Conservation (phyloP, 2,888 invertebrate species). For the Ectemnius lituratus region DNA sequence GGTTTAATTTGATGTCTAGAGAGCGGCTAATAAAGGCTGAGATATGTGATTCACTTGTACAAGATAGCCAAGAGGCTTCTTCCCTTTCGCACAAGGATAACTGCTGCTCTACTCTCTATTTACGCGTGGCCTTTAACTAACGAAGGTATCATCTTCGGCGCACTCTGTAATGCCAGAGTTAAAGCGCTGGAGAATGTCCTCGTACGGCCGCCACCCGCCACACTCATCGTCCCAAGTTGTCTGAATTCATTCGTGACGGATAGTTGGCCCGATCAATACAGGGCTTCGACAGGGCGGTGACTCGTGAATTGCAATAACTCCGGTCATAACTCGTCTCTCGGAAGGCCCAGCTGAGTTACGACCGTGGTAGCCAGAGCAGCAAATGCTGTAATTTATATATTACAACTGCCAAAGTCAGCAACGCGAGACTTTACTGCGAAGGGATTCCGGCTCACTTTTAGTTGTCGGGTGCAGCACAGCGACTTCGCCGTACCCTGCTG, state of each 20-base stretch:
- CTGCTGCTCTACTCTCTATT: slow-evolving; percentile 9
- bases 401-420: slow-evolving; percentile 60
- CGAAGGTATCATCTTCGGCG: slow-evolving; percentile 14
- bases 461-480: background rate
- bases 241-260: slow-evolving; percentile 39
- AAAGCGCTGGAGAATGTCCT: too few relatives aligned
- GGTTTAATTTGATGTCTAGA: slow-evolving; percentile 56
- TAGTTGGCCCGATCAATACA: slow-evolving; percentile 20
- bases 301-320: slow-evolving; percentile 45
- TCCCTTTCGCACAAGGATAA: background rate
- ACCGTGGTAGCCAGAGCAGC: slow-evolving; percentile 28
- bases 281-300: slow-evolving; percentile 14
- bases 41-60: slow-evolving; percentile 31
- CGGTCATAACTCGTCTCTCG: slow-evolving; percentile 47
- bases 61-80: slow-evolving; percentile 1
- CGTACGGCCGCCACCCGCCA: too few relatives aligned
- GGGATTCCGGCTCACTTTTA: slow-evolving; percentile 8
- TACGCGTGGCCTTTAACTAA: slow-evolving; percentile 6
- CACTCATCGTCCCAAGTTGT: background rate
- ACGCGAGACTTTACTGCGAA: slow-evolving; percentile 49
- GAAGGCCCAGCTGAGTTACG: slow-evolving; percentile 52
- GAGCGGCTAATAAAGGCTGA: slow-evolving; percentile 46
- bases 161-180: too few relatives aligned
- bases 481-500: slow-evolving; percentile 13
- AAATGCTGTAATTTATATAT: slow-evolving; percentile 57